Conservation (phyloP, 2,113 vertebrate genomes). For the Todiramphus chloris region DNA sequence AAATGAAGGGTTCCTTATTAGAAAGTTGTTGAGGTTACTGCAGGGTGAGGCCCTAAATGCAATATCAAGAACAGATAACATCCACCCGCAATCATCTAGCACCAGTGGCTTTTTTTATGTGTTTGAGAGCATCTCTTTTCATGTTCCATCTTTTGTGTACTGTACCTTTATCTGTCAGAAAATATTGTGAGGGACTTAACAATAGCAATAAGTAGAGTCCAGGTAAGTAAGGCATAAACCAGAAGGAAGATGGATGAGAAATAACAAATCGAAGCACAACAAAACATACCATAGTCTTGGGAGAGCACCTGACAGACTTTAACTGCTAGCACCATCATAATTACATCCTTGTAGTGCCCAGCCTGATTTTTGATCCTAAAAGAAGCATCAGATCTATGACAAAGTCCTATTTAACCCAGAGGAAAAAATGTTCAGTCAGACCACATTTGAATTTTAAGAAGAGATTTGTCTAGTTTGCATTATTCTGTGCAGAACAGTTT, state of each 20-base stretch:
- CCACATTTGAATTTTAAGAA: not conserved
- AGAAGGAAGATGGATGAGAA: not conserved
- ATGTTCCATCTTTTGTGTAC: not conserved
- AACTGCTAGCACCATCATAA: not conserved
- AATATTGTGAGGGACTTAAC: not conserved
- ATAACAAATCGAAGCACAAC: not conserved
- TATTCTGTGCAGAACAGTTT: not conserved
- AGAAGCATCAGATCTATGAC: not conserved
- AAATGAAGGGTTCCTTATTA: not conserved
- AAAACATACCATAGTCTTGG: not conserved
- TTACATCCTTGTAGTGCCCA: not conserved
- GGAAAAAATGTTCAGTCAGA: not conserved
- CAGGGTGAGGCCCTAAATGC: not conserved
- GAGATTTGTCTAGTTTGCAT: not conserved
- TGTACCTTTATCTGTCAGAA: not conserved
- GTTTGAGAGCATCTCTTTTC: not conserved
- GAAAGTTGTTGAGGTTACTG: not conserved
- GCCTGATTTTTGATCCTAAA: not conserved
- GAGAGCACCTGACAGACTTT: not conserved
- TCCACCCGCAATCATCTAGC: not conserved
- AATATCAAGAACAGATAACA: not conserved
- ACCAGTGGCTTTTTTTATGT: not conserved
- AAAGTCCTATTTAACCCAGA: not conserved
- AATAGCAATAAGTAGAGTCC: not conserved
- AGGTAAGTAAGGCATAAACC: not conserved